Conservation (phyloP, 2,888 invertebrate genomes). For the Eupithecia vulgata region DNA sequence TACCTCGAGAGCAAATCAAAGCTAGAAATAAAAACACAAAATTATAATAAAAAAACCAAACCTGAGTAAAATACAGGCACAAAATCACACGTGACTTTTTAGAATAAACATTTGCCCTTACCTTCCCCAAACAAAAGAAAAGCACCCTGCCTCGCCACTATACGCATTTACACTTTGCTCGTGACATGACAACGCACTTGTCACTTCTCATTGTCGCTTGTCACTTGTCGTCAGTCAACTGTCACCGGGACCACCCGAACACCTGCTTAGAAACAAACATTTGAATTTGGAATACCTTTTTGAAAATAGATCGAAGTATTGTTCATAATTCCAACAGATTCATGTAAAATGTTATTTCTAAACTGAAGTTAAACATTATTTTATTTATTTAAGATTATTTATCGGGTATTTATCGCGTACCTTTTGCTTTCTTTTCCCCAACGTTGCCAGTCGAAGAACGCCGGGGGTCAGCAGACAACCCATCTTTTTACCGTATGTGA, state of each 20-base stretch:
- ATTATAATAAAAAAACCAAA: not conserved
- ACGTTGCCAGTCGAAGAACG: too few species aligned
- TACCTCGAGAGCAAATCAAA: not conserved
- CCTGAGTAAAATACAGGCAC: not conserved
- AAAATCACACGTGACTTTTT: not conserved
- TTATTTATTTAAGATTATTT: too few species aligned
- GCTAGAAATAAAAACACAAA: not conserved
- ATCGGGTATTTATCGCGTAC: too few species aligned
- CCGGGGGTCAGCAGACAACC: too few species aligned
- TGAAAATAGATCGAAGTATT: conserved; percentile 8
- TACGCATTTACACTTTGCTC: conserved; percentile 16
- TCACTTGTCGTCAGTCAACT: conserved; percentile 26
- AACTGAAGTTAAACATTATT: too few species aligned
- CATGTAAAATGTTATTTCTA: not conserved
- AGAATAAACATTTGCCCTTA: conserved; percentile 11
- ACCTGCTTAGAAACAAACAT: conserved; percentile 38
- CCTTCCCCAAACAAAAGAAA: conserved; percentile 16
- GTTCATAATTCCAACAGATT: not conserved
- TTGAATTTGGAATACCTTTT: conserved; percentile 21
- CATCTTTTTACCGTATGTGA: too few species aligned
- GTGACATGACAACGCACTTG: conserved; percentile 39
- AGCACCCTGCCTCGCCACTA: conserved; percentile 17
- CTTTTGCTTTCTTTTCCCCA: too few species aligned
- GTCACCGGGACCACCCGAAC: conserved; percentile 40
- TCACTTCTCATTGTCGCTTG: conserved; percentile 42